phyloP scores from a whole-genome alignment of 2,888 invertebrate genomes.

The Eueremaeus valkanovi region DNA sequence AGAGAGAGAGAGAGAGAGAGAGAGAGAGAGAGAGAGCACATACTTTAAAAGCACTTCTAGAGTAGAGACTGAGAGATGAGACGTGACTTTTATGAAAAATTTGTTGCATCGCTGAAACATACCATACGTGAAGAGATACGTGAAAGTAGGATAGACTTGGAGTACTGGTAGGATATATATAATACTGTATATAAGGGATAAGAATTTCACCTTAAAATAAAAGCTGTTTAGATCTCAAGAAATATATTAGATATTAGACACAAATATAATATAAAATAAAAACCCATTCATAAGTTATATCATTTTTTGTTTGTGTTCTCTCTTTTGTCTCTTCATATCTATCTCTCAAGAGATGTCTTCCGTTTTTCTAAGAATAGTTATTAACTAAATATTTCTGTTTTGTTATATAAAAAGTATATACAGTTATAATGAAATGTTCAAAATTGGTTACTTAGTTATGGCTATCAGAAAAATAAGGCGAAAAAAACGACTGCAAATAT shows the following conservation, averaged over 20 bases:
- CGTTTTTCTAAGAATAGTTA: neutral
- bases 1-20: neutral
- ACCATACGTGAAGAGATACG: constrained; percentile 21
- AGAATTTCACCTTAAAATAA: constrained; percentile 14
- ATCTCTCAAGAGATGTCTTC: neutral
- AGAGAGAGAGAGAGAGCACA: neutral
- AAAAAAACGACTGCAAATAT: neutral
- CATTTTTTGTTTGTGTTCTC: neutral
- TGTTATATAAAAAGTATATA: neutral
- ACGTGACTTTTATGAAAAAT: constrained; percentile 33
- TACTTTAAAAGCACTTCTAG: neutral
- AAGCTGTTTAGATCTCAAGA: neutral
- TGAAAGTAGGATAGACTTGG: neutral
- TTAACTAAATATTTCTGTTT: too few species aligned
- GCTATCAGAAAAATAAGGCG: neutral
- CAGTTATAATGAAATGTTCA: neutral
- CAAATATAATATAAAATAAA: neutral
- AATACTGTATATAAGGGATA: neutral
- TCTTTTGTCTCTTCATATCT: neutral
- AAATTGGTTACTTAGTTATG: constrained; percentile 27
- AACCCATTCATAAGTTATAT: neutral
- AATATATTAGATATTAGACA: neutral
- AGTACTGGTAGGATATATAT: neutral
- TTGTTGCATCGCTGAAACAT: constrained; percentile 14
- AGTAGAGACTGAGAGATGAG: neutral